Evolutionary conservation across 2,113 vertebrate species (phyloP), one percentile per base, ranked within the genome.

Genomic region (Microtus montanus): DNA sequence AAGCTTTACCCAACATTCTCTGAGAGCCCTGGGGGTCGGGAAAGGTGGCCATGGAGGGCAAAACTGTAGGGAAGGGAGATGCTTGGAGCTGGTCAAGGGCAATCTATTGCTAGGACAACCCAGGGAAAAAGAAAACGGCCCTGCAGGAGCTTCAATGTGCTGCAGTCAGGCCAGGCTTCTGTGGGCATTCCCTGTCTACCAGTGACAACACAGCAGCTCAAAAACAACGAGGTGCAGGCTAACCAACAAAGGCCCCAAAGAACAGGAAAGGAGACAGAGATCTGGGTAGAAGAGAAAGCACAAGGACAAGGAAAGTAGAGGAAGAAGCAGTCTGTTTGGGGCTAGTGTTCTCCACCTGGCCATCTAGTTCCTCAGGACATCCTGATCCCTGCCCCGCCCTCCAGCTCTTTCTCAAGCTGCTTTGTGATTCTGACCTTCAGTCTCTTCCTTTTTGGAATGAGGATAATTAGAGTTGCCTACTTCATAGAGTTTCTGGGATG

Each of bases 1-100:
- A 97, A 96, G 95, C 94, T 97, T 93, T 95, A 95, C 30, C 68
- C 73, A 96, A 83, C 78, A 84, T 95, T 96, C 97, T 96, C 84
- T 74, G 22, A 82, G 63, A 97, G 70, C 80, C 85, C 77, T 74
- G 41, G 61, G 52, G n/a, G 77, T 84, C 95, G 63, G 70, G 15
- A 33, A 94, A 96, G 58, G 82, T 94, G 63, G 52, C 11, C 75
- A 66, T 28, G 26, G 71, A 71, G 83, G 54, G 49, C 73, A 7
- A 91, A 89, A 78, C 83, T 95, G 52, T 95, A 66, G 95, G 47
- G 68, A 73, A 70, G 20, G 70, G 74, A 49, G 38, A 33, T n/a
- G 90, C 3, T 49, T 49, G 87, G 52, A 80, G 28, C 71, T 87
- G 75, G 83, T 86, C 80, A 96, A 96, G 71, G 89, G 49, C 94